Evolutionary conservation across 2,797 vertebrate species (phyloP), one percentile per base, ranked within the genome.

Genomic region (Melanotaenia parkinsoni): DNA sequence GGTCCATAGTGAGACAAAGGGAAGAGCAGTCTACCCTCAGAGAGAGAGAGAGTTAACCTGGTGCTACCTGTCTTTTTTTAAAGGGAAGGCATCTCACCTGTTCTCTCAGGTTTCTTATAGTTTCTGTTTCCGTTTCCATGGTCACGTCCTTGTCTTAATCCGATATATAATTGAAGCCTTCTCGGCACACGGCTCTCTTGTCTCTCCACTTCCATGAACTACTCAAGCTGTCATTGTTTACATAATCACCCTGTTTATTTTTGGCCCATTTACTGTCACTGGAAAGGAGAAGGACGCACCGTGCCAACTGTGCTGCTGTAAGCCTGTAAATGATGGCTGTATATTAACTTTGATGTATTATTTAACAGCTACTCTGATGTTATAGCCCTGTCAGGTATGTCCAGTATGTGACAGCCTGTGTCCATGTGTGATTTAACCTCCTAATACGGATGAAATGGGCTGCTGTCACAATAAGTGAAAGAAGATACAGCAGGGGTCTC

Each of bases 61-160:
- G 81, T 67, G 80, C 70, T 76, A 37, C 67, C 68, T 68, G 73
- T 89, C 83, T 84, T 76, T 91, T 88, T 68, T 83, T 84, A 84
- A 83, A 58, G 66, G 37, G 79, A 83, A 75, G 70, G 70, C 87
- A 90, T 92, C 80, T 56, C 88, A 87, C 86, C 89, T 78, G 82
- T 77, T 88, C 77, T 91, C 92, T 95, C 94, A 5, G 91, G 93
- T 95, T 95, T 93, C 94, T 87, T 78, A 81, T 84, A 93, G 93
- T 94, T 94, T 91, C 76, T 81, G 90, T 95, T 95, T 95, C 92
- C 61, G 93, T 95, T 91, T 90, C 94, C 93, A 95, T 94, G 93
- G 93, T 62, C 86, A 93, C 94, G 83, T 43, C 62, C 80, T 87
- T 57, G 69, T 85, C 83, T 56, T 40, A 68, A 40, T 76, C 84